Base-by-base conservation (phyloP, 2,888 invertebrate species). In the Pemphredon lugubris region DNA sequence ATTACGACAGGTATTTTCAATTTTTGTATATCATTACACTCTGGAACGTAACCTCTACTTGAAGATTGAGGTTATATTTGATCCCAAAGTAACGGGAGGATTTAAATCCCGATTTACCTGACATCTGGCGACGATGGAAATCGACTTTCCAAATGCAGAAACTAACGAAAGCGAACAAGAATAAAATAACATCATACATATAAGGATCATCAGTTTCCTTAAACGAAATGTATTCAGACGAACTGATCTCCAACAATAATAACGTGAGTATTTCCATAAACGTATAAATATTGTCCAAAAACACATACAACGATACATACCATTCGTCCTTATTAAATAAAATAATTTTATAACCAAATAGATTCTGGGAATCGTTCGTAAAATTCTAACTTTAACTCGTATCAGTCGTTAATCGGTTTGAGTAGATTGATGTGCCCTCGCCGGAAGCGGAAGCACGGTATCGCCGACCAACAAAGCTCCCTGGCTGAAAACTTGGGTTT, bases 401-500 rank as follows among this genome's bases (percentile, higher is more conserved):
- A 21, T 3, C 23, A 7, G 51, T 11, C 14, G 23, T 72, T 13
- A 71, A 0, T 87, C 87, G 0, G 86, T 85, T 67, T 86, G 86
- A 4, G 85, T 85, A 1, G 81, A 81, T 61, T 87, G 83, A 54
- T 86, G 85, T 2, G 88, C 88, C 21, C 88, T 83, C 0, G 86
- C 75, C 0, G 89, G 89, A 11, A 89, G 69, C 1, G 87, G 86
- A 4, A 89, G 54, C 16, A 85, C 57, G 0, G 81, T 84, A n/a
- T 88, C 86, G 2, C 86, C 84, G 7, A 84, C 84, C 0, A 82
- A 84, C 5, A 89, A 77, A 0, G 86, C 82, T 4, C 89, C 88
- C 55, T 84, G 87, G 48, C 84, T 86, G 34, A 89, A 89, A 2
- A 86, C 75, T 37, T 88, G 89, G 0, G 83, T 87, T 23, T 84